These are phyloP conservation scores for Paradoxurus hermaphroditus DNA, from an alignment of 2,113 vertebrate species.

Conservation along the genomic window DNA sequence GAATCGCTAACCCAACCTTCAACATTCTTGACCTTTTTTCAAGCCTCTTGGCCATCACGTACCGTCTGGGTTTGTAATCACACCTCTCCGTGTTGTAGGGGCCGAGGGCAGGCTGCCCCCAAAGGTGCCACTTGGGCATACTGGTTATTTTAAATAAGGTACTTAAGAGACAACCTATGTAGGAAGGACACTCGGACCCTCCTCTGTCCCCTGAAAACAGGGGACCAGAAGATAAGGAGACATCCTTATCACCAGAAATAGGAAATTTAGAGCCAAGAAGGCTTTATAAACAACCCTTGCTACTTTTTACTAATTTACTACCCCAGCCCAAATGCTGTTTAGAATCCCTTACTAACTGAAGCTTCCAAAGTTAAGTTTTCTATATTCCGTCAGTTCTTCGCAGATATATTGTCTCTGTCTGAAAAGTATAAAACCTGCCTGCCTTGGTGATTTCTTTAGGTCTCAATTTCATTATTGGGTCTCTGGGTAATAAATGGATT, in stretches of 20 bases:
- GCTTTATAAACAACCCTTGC: not conserved
- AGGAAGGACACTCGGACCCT: not conserved
- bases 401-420: not conserved
- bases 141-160: not conserved
- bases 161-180: not conserved
- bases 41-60: not conserved
- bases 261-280: not conserved
- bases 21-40: not conserved
- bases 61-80: not conserved
- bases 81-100: not conserved
- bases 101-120: not conserved
- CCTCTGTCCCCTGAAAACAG: not conserved
- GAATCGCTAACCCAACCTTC: not conserved
- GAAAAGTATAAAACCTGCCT: not conserved
- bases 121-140: not conserved
- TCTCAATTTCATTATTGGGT: not conserved
- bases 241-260: not conserved
- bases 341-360: not conserved
- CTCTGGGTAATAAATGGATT: not conserved
- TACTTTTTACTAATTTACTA: not conserved
- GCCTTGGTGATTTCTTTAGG: not conserved
- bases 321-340: not conserved
- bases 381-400: not conserved
- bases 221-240: not conserved
- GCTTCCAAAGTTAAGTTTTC: not conserved